Percentiles rank a stretch among this genome's conserved stretches.
These are phyloP conservation scores for Papilio demoleus DNA, from an alignment of 2,888 invertebrate species.

Conservation along the genomic window DNA sequence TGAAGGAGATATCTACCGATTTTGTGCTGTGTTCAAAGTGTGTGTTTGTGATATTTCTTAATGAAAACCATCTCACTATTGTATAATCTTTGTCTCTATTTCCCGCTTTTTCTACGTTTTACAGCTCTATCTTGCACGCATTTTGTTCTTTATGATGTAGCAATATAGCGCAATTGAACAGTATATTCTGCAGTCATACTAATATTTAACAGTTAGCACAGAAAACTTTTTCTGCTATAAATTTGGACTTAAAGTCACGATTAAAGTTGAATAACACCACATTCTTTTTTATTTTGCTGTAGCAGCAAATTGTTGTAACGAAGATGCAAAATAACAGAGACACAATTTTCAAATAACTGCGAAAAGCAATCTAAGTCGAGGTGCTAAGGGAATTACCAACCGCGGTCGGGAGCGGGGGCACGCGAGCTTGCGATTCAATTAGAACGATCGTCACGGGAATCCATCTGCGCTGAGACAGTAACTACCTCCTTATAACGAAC, in stretches of 20 bases:
- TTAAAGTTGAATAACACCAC: neutral
- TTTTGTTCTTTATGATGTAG: too few species aligned
- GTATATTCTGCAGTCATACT: neutral
- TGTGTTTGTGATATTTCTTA: too few species aligned
- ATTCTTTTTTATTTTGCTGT: neutral
- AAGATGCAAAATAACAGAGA: conserved; percentile 43
- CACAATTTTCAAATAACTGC: conserved; percentile 46
- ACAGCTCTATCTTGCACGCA: too few species aligned
- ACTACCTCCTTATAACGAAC: conserved; percentile 36
- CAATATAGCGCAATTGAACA: too few species aligned
- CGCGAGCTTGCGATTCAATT: conserved; percentile 73
- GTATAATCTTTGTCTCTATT: too few species aligned
- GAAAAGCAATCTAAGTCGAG: conserved; percentile 74
- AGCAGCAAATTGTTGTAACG: conserved; percentile 30
- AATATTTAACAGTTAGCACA: neutral
- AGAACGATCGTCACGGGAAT: conserved; percentile 65
- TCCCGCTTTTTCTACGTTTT: too few species aligned
- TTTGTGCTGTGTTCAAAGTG: too few species aligned
- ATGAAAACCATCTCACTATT: too few species aligned
- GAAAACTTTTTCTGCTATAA: neutral
- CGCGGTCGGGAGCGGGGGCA: conserved; percentile 50
- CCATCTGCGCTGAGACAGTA: conserved; percentile 44
- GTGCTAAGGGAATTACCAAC: conserved; percentile 72
- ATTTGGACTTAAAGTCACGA: neutral
- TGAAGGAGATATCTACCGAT: too few species aligned